These are phyloP conservation scores for Notothenia coriiceps DNA, from an alignment of 2,113 vertebrate species.

Conservation along the genomic window DNA sequence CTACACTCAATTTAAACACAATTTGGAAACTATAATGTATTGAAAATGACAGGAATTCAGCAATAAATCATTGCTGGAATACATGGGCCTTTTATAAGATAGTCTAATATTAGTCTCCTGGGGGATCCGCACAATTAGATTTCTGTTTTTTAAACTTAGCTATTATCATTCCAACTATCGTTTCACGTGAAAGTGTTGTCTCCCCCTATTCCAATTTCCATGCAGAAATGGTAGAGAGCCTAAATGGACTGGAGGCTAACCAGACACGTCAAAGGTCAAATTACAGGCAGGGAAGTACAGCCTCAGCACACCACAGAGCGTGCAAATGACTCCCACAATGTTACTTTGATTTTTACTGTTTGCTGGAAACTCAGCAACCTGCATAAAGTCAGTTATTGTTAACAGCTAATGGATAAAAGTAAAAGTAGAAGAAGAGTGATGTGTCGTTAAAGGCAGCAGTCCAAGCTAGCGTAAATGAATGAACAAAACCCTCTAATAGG, in stretches of 20 bases:
- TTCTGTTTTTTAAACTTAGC: conserved; percentile 98
- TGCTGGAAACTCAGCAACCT: conserved; percentile 63
- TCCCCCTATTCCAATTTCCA: conserved; percentile 81
- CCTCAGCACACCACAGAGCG: conserved; percentile 66
- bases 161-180: conserved; percentile 97
- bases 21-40: conserved; percentile 99
- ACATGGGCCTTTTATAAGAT: conserved; percentile 98
- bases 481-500: conserved; percentile 81
- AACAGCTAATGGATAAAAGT: conserved; percentile 81
- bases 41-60: conserved; percentile 99
- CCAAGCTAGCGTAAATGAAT: conserved; percentile 80
- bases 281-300: conserved; percentile 89
- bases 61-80: conserved; percentile 99
- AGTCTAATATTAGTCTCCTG: conserved; percentile 94
- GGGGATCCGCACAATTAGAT: conserved; percentile 97
- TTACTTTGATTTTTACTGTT: conserved; percentile 63
- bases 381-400: conserved; percentile 73
- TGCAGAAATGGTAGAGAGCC: conserved; percentile 84
- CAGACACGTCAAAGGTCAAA: conserved; percentile 90
- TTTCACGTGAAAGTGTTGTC: conserved; percentile 95
- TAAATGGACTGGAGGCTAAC: conserved; percentile 89
- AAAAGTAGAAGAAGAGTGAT: conserved; percentile 73
- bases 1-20: conserved; percentile 99
- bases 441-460: conserved; percentile 71
- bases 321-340: conserved; percentile 54